Conservation (phyloP, 2,113 vertebrate species). For the Octodon degus region DNA sequence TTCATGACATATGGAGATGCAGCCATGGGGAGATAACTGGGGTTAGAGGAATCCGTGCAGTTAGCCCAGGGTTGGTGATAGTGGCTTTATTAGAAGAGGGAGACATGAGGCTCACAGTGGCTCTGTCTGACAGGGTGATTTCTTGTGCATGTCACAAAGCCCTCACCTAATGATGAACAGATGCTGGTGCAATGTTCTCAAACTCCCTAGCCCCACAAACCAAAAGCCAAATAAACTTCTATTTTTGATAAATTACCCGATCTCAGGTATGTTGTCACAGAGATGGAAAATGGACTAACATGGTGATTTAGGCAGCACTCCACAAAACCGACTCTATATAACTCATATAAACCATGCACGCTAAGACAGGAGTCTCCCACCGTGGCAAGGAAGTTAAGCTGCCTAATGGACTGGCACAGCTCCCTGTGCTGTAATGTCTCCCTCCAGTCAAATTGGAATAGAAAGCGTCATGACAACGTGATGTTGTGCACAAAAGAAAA, state of each 20-base stretch:
- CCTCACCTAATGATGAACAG: neutral
- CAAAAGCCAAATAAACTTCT: neutral
- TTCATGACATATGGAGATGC: neutral
- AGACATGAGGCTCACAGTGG: no score
- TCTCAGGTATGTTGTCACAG: neutral
- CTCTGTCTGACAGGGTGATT: neutral
- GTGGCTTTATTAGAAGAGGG: neutral
- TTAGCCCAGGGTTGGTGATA: no score
- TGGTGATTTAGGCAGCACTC: neutral
- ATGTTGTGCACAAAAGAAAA: conserved; percentile 22
- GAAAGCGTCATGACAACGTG: conserved; percentile 43
- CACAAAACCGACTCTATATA: neutral
- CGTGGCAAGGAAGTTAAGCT: neutral
- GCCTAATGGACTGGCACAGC: conserved; percentile 7
- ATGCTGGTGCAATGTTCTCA: neutral
- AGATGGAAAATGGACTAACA: neutral
- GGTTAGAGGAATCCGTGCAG: neutral
- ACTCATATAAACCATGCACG: neutral
- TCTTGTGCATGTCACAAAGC: neutral
- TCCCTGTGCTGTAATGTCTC: conserved; percentile 32
- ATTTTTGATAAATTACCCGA: neutral
- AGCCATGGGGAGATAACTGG: neutral
- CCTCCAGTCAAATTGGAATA: conserved; percentile 23
- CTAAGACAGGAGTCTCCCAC: neutral
- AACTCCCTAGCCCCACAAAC: neutral